Conservation (phyloP, 2,113 vertebrate genomes). For the Thunnus maccoyii region DNA sequence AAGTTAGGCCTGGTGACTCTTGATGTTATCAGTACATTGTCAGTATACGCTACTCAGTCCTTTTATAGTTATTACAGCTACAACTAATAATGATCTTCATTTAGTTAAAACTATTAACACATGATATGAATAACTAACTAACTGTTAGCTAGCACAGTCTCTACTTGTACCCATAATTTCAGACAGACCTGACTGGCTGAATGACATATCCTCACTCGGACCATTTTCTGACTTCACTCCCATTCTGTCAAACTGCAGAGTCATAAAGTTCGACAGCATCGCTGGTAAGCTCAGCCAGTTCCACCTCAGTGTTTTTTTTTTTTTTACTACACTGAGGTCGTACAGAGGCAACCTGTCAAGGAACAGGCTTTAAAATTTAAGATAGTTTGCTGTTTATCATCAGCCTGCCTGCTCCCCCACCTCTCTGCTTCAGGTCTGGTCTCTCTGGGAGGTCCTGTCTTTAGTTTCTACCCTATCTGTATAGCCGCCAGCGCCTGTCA, state of each 20-base stretch:
- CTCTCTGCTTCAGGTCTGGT: conserved; percentile 28
- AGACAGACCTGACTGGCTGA: too few species aligned
- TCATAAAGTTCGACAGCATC: conserved; percentile 19
- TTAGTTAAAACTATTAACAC: too few species aligned
- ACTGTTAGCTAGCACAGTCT: too few species aligned
- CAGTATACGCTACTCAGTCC: too few species aligned
- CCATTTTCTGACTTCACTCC: not conserved
- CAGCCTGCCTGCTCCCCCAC: not conserved
- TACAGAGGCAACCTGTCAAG: conserved; percentile 49
- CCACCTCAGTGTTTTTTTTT: not conserved
- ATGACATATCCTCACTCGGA: not conserved
- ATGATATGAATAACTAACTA: too few species aligned
- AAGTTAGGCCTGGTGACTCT: too few species aligned
- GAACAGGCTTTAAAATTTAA: conserved; percentile 45
- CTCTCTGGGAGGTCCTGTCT: conserved; percentile 65
- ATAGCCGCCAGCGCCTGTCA: conserved; percentile 65
- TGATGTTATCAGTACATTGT: too few species aligned
- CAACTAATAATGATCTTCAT: too few species aligned
- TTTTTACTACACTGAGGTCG: conserved; percentile 3
- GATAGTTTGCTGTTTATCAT: conserved; percentile 50
- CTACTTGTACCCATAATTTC: too few species aligned
- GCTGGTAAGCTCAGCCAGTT: conserved; percentile 11
- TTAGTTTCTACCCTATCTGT: conserved; percentile 65
- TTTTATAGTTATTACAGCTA: too few species aligned
- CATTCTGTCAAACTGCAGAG: not conserved